Percentiles rank a stretch among this genome's conserved stretches.
Evolutionary conservation across 2,888 invertebrate species (phyloP).

Genomic region (Trilocha varians): DNA sequence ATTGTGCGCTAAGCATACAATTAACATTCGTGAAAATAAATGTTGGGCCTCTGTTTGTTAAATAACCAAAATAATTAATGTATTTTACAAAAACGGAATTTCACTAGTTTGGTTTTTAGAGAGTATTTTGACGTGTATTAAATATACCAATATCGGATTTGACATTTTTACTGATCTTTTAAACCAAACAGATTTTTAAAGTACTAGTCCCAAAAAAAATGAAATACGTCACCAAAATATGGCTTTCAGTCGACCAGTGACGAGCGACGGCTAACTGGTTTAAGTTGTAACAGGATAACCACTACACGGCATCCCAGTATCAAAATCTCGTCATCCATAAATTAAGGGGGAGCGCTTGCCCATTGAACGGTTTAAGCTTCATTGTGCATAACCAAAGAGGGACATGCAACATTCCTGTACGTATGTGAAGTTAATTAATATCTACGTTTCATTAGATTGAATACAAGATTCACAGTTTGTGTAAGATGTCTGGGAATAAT

Average conservation of each 20-base stretch:
- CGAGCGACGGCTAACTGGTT: constrained; percentile 10
- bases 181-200: too few species aligned
- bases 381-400: constrained; percentile 55
- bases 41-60: not conserved
- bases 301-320: constrained; percentile 27
- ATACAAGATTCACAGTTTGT: not conserved
- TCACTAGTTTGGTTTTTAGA: too few species aligned
- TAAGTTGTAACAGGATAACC: constrained; percentile 18
- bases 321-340: constrained; percentile 61
- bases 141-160: too few species aligned
- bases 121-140: too few species aligned
- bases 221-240: too few species aligned
- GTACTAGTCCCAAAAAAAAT: too few species aligned
- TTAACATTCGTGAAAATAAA: constrained; percentile 17
- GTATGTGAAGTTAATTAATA: constrained; percentile 10
- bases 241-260: not conserved
- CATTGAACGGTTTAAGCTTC: constrained; percentile 46
- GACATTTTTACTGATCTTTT: too few species aligned
- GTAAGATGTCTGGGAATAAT: too few species aligned
- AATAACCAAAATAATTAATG: not conserved
- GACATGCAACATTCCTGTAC: constrained; percentile 20
- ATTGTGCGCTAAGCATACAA: constrained; percentile 26
- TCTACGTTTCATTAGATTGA: constrained; percentile 4
- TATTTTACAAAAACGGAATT: not conserved
- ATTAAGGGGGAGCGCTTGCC: constrained; percentile 44